These are phyloP conservation scores for Pteromalus puparum DNA, from an alignment of 1,140 invertebrate species.

Conservation along the genomic window DNA sequence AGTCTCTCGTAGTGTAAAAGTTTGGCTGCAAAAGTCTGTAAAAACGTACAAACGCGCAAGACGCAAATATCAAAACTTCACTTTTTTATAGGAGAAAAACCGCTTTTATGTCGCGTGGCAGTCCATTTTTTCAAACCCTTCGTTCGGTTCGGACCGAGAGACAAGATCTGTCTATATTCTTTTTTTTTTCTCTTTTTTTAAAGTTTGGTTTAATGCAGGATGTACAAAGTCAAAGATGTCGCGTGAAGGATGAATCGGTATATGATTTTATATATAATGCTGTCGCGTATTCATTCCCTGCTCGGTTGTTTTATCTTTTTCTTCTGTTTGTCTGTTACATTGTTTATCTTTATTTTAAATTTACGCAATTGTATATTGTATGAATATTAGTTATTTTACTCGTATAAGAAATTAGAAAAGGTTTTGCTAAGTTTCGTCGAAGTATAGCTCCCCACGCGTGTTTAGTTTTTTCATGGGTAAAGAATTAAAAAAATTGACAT, in stretches of 20 bases:
- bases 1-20: conserved; percentile 53
- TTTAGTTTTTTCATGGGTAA: conserved; percentile 24
- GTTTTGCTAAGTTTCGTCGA: conserved; percentile 32
- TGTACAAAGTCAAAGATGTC: conserved; percentile 38
- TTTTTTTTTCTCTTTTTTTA: conserved; percentile 31
- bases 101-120: conserved; percentile 43
- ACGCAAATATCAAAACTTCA: conserved; percentile 58
- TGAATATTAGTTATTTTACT: conserved; percentile 44
- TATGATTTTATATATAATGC: conserved; percentile 7
- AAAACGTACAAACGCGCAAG: conserved; percentile 61
- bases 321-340: conserved; percentile 16
- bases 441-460: conserved; percentile 14
- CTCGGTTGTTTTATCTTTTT: conserved; percentile 18
- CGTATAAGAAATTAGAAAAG: conserved; percentile 50
- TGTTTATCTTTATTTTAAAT: conserved; percentile 40
- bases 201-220: conserved; percentile 7
- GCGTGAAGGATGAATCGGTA: conserved; percentile 32
- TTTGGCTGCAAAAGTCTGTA: conserved; percentile 59
- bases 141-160: not conserved
- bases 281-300: conserved; percentile 6
- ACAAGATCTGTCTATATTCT: conserved; percentile 27
- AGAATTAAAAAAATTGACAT: conserved; percentile 52
- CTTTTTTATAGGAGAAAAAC: conserved; percentile 46
- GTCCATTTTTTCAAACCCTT: conserved; percentile 29
- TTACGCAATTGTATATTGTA: conserved; percentile 39